These are phyloP conservation scores for Actinernus sp. DNA, from an alignment of 92 coral and sea anemone genomes.

Conservation along the genomic window DNA sequence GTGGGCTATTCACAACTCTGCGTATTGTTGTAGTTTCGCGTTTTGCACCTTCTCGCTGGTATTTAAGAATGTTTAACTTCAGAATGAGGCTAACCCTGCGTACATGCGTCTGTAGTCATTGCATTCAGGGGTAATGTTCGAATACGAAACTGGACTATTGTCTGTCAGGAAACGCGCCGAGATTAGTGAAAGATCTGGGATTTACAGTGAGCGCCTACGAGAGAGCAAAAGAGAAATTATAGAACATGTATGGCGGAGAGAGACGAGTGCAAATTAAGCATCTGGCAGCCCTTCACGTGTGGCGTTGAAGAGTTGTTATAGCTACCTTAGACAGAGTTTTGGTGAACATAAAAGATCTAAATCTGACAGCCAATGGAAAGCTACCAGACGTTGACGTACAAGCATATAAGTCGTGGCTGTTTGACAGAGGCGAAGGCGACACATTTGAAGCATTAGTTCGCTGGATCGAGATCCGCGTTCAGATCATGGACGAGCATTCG, in stretches of 20 bases:
- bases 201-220: conserved; percentile 49
- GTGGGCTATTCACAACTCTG: too few species aligned
- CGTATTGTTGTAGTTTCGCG: too few species aligned
- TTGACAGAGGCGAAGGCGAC: conserved; percentile 41
- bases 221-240: conserved; percentile 43
- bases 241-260: conserved; percentile 46
- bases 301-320: conserved; percentile 36
- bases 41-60: too few species aligned
- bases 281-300: conserved; percentile 20
- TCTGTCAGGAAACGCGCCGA: too few species aligned
- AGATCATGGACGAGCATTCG: conserved; percentile 59
- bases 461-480: conserved; percentile 52
- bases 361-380: conserved; percentile 58
- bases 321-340: conserved; percentile 34
- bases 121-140: too few species aligned
- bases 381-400: conserved; percentile 51
- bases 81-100: too few species aligned
- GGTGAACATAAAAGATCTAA: conserved; percentile 32
- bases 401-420: conserved; percentile 57
- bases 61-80: too few species aligned
- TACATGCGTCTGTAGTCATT: too few species aligned
- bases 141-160: too few species aligned
- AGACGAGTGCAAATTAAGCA: too few species aligned
- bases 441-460: conserved; percentile 27
- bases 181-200: too few species aligned